Conservation (phyloP, 2,888 invertebrate species). For the Nephrotoma guestfalica region DNA sequence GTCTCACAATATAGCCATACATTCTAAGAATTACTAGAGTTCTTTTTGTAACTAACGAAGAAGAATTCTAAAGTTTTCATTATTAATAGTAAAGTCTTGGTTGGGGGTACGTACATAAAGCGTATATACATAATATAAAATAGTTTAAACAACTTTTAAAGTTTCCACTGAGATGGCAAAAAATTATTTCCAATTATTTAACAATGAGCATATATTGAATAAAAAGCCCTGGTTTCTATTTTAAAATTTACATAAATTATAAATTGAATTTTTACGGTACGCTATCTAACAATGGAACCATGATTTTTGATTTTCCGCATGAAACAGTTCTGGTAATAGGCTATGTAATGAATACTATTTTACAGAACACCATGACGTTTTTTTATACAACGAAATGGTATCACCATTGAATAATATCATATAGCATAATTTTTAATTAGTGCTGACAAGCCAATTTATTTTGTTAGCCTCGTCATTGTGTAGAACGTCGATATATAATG, state of each 20-base stretch:
- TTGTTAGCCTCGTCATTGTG: too few relatives aligned
- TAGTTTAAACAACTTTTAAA: neutral
- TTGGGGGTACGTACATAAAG: neutral
- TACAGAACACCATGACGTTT: too few relatives aligned
- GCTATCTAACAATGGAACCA: neutral
- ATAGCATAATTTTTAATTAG: neutral
- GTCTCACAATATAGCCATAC: neutral
- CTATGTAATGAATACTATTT: too few relatives aligned
- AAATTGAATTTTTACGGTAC: too few relatives aligned
- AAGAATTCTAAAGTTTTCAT: neutral
- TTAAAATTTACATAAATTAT: too few relatives aligned
- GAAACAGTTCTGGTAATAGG: too few relatives aligned
- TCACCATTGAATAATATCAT: neutral
- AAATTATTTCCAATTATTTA: neutral
- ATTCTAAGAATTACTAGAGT: neutral
- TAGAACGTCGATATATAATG: too few relatives aligned
- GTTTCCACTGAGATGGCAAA: neutral
- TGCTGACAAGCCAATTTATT: too few relatives aligned
- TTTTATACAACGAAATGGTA: too few relatives aligned
- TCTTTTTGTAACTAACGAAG: neutral
- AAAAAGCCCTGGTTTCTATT: neutral
- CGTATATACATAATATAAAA: neutral
- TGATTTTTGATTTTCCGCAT: neutral
- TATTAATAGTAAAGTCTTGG: neutral
- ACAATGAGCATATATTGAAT: neutral